These are phyloP conservation scores for Steinernema feltiae DNA, from an alignment of 1,140 invertebrate species.

Conservation along the genomic window DNA sequence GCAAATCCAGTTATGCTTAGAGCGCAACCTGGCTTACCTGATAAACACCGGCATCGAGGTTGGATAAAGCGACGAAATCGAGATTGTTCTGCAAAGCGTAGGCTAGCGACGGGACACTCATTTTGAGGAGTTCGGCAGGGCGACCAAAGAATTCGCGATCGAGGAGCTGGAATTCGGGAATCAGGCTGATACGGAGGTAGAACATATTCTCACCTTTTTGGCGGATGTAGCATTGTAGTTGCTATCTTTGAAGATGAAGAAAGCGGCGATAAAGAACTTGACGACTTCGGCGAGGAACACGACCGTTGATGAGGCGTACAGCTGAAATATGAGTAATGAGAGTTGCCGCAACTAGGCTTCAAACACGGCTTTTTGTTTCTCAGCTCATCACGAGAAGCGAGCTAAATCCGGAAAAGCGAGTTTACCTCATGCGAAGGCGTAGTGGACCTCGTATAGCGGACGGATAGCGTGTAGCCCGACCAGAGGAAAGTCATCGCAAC, in stretches of 20 bases:
- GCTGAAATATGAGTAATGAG: constrained; percentile 27
- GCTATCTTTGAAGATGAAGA: constrained; percentile 39
- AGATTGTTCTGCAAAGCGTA: constrained; percentile 57
- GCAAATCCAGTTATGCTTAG: too few relatives aligned
- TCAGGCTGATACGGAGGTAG: neutral
- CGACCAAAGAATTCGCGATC: constrained; percentile 47
- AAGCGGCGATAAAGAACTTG: constrained; percentile 46
- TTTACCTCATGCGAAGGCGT: constrained; percentile 32
- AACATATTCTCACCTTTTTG: constrained; percentile 17
- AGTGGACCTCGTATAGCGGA: constrained; percentile 39
- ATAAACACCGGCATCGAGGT: constrained; percentile 55
- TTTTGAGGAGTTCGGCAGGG: constrained; percentile 50
- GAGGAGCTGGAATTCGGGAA: constrained; percentile 36
- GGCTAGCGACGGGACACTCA: constrained; percentile 54
- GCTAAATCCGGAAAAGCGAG: constrained; percentile 16
- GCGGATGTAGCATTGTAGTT: constrained; percentile 22
- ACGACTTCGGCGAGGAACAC: constrained; percentile 50
- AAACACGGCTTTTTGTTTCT: neutral
- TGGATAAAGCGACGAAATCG: constrained; percentile 55
- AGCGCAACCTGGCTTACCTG: constrained; percentile 40
- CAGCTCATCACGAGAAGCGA: constrained; percentile 21
- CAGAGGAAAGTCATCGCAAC: constrained; percentile 49
- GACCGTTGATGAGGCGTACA: constrained; percentile 49
- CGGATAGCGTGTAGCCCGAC: constrained; percentile 52
- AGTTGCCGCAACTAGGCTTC: constrained; percentile 10